Evolutionary conservation across 2,797 vertebrate species (phyloP).

Genomic region (Fistularia tabacaria): DNA sequence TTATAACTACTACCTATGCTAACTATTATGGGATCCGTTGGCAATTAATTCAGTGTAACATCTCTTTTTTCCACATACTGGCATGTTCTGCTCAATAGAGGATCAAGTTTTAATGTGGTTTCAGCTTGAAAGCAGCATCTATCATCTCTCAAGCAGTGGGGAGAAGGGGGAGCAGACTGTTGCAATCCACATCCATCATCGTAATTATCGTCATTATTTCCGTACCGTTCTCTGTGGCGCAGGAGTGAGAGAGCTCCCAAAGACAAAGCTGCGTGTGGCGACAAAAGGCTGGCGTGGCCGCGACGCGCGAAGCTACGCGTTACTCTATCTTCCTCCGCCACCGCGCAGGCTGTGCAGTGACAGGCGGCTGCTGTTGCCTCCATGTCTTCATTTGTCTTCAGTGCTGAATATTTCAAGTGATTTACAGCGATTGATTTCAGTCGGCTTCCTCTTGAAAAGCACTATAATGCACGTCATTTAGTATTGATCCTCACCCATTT

Average conservation of each 20-base stretch:
- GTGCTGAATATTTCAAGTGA: constrained; percentile 23
- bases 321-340: constrained; percentile 22
- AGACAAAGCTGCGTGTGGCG: constrained; percentile 37
- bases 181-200: constrained; percentile 36
- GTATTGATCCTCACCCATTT: constrained; percentile 39
- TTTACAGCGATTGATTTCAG: constrained; percentile 41
- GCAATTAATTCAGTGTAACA: constrained; percentile 1
- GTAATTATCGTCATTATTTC: constrained; percentile 48
- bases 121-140: constrained; percentile 13
- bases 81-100: constrained; percentile 6
- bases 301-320: constrained; percentile 14
- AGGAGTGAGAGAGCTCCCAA: constrained; percentile 16
- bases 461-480: constrained; percentile 33
- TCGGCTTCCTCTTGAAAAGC: constrained; percentile 26
- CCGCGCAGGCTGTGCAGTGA: constrained; percentile 14
- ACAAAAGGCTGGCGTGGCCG: constrained; percentile 27
- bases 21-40: neutral
- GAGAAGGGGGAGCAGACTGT: constrained; percentile 2
- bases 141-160: constrained; percentile 14
- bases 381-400: constrained; percentile 28
- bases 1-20: neutral
- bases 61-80: neutral
- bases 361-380: constrained; percentile 22
- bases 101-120: constrained; percentile 17
- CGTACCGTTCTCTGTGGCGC: constrained; percentile 22